Percentiles rank a stretch among this genome's conserved stretches.
phyloP scores from a whole-genome alignment of 92 coral and sea anemone species.

The Blastomussa wellsi region DNA sequence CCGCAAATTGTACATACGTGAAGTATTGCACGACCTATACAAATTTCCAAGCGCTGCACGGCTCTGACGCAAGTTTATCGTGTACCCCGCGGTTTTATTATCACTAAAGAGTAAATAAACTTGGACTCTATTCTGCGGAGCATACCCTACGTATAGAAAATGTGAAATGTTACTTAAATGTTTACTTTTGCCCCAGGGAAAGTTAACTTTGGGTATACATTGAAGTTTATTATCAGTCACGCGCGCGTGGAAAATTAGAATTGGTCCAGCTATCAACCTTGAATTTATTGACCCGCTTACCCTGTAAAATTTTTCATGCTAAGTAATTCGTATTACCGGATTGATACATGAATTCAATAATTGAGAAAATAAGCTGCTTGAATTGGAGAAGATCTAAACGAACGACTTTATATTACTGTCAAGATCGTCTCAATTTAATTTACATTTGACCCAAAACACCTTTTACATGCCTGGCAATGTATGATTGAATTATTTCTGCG shows the following conservation, averaged over 20 bases:
- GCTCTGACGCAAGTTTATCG: neutral
- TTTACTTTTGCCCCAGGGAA: slow-evolving; percentile 3
- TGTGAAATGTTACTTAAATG: neutral
- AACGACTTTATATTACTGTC: neutral
- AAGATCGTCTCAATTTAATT: neutral
- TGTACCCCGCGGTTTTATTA: neutral
- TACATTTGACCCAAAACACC: neutral
- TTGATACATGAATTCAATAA: neutral
- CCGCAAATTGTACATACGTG: slow-evolving; percentile 7
- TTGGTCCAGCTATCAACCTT: neutral
- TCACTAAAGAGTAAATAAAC: neutral
- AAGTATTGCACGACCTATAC: neutral
- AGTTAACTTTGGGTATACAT: neutral
- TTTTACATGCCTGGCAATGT: neutral
- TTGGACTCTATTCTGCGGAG: neutral
- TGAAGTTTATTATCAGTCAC: neutral
- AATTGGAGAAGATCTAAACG: neutral
- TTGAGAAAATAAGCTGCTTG: neutral
- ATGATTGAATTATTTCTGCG: neutral
- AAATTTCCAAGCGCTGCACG: neutral
- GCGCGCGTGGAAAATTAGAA: too few species aligned
- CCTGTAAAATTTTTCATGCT: neutral
- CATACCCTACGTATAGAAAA: neutral
- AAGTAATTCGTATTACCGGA: neutral
- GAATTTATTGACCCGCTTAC: neutral